These are phyloP conservation scores for Pachyseris speciosa DNA, from an alignment of 64 coral and sea anemone genomes.

Conservation along the genomic window DNA sequence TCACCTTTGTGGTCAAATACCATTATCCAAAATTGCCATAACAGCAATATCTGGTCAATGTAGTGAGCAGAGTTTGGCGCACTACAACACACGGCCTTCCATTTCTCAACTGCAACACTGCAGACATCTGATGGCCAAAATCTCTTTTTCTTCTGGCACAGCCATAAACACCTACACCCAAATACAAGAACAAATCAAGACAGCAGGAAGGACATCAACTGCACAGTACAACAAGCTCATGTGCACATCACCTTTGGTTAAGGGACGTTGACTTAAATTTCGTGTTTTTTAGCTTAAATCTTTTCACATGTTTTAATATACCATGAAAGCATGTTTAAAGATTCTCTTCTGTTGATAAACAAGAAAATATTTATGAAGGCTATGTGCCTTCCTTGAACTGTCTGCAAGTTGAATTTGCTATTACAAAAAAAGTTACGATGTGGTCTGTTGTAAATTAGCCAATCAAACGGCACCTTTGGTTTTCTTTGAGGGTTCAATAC, in stretches of 20 bases:
- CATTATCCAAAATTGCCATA: too few relatives aligned
- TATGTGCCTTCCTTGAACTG: not conserved
- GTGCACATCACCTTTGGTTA: not conserved
- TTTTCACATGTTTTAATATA: too few relatives aligned
- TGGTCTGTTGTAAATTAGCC: not conserved
- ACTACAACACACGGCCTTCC: conserved; percentile 8
- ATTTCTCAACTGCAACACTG: not conserved
- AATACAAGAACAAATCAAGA: not conserved
- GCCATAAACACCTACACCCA: not conserved
- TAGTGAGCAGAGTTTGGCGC: conserved; percentile 2
- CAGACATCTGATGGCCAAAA: not conserved
- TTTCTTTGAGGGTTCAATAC: too few relatives aligned
- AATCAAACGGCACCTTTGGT: not conserved
- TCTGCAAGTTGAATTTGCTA: too few relatives aligned
- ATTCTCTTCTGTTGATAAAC: not conserved
- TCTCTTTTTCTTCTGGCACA: not conserved
- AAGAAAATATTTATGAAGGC: not conserved
- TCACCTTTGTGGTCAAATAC: conserved; percentile 14
- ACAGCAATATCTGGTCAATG: not conserved
- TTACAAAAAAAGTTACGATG: too few relatives aligned
- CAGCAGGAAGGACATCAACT: not conserved
- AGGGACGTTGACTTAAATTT: too few relatives aligned
- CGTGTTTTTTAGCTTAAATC: too few relatives aligned
- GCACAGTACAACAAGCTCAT: not conserved
- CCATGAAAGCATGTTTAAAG: not conserved